Conservation (phyloP, 2,888 invertebrate genomes). For the Idaea dimidiata region DNA sequence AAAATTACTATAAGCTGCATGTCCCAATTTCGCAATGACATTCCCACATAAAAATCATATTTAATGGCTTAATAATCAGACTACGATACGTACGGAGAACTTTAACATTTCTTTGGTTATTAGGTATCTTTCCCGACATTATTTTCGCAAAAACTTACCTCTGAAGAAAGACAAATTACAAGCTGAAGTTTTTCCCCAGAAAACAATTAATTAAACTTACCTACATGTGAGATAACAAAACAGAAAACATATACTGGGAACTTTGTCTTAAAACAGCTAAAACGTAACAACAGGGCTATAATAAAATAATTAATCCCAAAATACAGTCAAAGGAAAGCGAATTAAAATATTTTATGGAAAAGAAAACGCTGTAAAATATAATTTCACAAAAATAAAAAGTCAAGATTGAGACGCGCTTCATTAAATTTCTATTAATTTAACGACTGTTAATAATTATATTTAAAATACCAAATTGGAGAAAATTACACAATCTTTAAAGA, state of each 20-base stretch:
- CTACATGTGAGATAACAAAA: background rate
- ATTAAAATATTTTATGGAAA: background rate
- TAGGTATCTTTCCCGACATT: background rate
- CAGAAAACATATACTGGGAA: background rate
- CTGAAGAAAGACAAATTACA: background rate
- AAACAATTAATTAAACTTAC: background rate
- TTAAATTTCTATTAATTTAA: background rate
- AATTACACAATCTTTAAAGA: background rate
- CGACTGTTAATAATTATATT: background rate
- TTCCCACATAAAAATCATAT: no score
- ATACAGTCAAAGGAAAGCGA: background rate
- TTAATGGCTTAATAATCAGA: no score
- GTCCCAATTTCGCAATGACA: no score
- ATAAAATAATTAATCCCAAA: background rate
- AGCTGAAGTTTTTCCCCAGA: background rate
- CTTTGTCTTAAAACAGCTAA: background rate
- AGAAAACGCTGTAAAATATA: background rate
- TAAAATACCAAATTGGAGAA: background rate
- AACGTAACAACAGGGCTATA: background rate
- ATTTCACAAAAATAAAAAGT: background rate
- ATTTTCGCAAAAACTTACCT: background rate
- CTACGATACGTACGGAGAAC: no score
- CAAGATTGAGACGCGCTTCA: conserved; percentile 10
- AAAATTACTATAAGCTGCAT: no score
- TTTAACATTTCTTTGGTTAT: background rate